Evolutionary conservation across 2,113 vertebrate species (phyloP).

Genomic region (Microcebus jonahi): DNA sequence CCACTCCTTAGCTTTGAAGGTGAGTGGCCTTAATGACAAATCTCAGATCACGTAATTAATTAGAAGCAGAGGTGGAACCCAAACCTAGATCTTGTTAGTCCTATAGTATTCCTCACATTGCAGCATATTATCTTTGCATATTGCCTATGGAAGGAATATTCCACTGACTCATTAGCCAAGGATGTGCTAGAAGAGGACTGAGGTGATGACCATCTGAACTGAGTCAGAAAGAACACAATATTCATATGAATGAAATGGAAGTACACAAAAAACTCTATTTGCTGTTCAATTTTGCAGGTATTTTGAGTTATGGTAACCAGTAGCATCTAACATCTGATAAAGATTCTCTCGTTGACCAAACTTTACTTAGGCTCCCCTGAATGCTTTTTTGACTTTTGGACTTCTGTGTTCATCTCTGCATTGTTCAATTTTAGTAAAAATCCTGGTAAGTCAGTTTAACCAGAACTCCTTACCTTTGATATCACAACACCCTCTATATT

Average conservation of each 20-base stretch:
- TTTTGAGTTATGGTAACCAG: neutral
- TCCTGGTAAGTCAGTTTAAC: neutral
- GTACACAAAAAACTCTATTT: neutral
- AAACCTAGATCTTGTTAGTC: neutral
- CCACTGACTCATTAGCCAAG: neutral
- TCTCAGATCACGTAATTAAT: neutral
- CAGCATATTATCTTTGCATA: neutral
- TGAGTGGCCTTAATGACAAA: neutral
- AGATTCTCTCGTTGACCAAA: neutral
- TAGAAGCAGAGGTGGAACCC: neutral
- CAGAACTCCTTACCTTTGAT: too few species aligned
- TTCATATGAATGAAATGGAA: constrained; percentile 41
- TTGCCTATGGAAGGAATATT: neutral
- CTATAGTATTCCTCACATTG: neutral
- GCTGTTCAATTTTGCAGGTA: neutral
- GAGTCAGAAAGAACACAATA: neutral
- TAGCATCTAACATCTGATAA: neutral
- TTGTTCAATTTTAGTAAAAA: neutral
- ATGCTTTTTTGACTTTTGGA: neutral
- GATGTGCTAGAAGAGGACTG: neutral
- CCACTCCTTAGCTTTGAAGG: neutral
- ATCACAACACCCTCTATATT: neutral
- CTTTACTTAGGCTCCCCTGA: neutral
- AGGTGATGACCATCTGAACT: neutral
- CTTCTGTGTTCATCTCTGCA: neutral